phyloP scores from a whole-genome alignment of 2,113 vertebrate species.

The Macroglossus sobrinus region DNA sequence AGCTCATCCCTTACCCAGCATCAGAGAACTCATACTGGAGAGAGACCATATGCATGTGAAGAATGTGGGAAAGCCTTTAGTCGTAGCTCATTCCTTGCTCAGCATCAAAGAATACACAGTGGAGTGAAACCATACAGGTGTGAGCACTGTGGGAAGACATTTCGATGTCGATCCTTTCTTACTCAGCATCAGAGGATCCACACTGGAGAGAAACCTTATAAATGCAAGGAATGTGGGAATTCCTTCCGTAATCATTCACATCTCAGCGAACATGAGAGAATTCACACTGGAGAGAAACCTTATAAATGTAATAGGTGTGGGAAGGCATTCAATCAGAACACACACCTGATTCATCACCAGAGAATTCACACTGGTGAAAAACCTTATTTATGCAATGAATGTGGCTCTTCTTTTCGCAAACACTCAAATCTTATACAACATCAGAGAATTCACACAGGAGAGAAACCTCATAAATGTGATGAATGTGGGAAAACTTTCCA shows the following conservation, averaged over 20 bases:
- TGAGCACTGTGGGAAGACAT: constrained; percentile 42
- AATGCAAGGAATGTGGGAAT: constrained; percentile 53
- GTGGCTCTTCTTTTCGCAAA: constrained; percentile 61
- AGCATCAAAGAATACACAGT: constrained; percentile 55
- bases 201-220: constrained; percentile 58
- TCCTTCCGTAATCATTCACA: constrained; percentile 44
- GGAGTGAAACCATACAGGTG: constrained; percentile 44
- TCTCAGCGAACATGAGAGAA: constrained; percentile 57
- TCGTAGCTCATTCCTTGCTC: constrained; percentile 43
- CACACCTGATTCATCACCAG: constrained; percentile 59
- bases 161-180: constrained; percentile 59
- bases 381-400: constrained; percentile 61
- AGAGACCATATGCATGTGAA: constrained; percentile 47
- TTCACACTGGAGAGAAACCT: constrained; percentile 61
- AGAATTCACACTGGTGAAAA: constrained; percentile 66
- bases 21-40: constrained; percentile 64
- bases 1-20: constrained; percentile 57
- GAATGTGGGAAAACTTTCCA: constrained; percentile 72
- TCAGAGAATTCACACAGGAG: constrained; percentile 66
- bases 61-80: constrained; percentile 60
- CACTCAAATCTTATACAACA: constrained; percentile 68
- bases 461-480: constrained; percentile 61
- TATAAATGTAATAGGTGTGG: constrained; percentile 50
- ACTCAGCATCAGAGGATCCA: constrained; percentile 60
- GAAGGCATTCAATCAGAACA: constrained; percentile 50